phyloP scores from a whole-genome alignment of 1,140 invertebrate species.

The Sinella curviseta region DNA sequence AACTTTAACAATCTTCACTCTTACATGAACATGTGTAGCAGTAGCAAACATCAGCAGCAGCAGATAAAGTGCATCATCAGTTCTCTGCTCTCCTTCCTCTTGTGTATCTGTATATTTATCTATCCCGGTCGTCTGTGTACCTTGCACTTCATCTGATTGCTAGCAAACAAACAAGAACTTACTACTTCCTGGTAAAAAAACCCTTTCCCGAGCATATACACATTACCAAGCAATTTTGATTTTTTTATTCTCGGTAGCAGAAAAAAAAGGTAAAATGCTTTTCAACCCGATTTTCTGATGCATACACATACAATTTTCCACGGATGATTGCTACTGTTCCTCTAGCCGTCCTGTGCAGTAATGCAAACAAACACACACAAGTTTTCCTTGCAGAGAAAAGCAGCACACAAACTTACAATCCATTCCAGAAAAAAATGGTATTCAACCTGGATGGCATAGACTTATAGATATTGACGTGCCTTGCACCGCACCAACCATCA shows the following conservation, averaged over 20 bases:
- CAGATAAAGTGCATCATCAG: background rate
- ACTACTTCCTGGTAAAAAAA: constrained; percentile 18
- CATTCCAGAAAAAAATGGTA: background rate
- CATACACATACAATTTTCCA: no score
- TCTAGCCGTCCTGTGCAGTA: no score
- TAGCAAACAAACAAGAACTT: constrained; percentile 19
- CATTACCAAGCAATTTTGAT: no score
- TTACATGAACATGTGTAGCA: no score
- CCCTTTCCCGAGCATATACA: background rate
- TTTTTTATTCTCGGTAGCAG: no score
- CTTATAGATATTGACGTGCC: background rate
- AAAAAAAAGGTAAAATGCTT: no score
- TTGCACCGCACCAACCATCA: no score
- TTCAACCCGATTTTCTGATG: no score
- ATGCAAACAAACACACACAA: background rate
- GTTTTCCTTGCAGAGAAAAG: background rate
- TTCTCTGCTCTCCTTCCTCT: no score
- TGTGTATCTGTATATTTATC: background rate
- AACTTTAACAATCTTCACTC: no score
- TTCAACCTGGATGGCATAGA: no score
- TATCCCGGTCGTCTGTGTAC: constrained; percentile 1
- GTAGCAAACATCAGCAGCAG: background rate
- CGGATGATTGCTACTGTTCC: background rate
- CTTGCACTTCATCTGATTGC: constrained; percentile 16
- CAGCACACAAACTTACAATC: background rate